phyloP scores from a whole-genome alignment of 2,888 invertebrate genomes.

The Dryadula phaetusa region DNA sequence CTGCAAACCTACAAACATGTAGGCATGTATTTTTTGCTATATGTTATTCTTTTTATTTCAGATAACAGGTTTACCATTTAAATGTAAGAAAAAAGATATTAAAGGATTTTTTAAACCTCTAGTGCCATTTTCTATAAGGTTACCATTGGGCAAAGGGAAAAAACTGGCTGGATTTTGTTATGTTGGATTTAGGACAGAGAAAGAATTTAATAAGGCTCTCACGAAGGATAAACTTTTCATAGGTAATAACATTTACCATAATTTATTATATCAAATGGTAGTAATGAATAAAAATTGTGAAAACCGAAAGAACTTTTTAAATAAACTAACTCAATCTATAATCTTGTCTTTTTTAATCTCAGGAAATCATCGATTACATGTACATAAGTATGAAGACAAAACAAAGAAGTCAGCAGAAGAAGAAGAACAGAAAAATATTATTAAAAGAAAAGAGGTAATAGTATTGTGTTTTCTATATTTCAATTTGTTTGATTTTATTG shows the following conservation, averaged over 20 bases:
- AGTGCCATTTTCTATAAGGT: conserved; percentile 90
- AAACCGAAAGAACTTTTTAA: too few relatives aligned
- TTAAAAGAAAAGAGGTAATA: conserved; percentile 68
- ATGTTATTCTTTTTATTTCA: conserved; percentile 75
- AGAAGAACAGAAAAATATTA: conserved; percentile 62
- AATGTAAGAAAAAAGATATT: conserved; percentile 92
- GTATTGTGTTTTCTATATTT: too few relatives aligned
- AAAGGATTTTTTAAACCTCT: conserved; percentile 93
- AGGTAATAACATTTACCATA: conserved; percentile 74
- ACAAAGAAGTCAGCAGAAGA: conserved; percentile 67
- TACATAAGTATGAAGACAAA: conserved; percentile 76
- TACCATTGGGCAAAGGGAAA: conserved; percentile 86
- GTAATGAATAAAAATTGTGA: neutral
- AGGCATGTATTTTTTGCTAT: neutral
- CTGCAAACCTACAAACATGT: too few relatives aligned
- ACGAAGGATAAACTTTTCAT: conserved; percentile 94
- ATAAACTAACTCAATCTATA: too few relatives aligned
- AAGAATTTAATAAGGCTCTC: conserved; percentile 91
- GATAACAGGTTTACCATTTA: conserved; percentile 90
- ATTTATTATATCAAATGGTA: neutral
- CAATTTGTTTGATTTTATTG: too few relatives aligned
- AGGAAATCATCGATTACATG: conserved; percentile 76
- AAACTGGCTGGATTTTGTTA: conserved; percentile 93
- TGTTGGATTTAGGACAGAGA: conserved; percentile 94
- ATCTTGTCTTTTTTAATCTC: conserved; percentile 19